These are phyloP conservation scores for Diplogasteroides magnus DNA, from an alignment of 1,140 invertebrate species.

Conservation along the genomic window DNA sequence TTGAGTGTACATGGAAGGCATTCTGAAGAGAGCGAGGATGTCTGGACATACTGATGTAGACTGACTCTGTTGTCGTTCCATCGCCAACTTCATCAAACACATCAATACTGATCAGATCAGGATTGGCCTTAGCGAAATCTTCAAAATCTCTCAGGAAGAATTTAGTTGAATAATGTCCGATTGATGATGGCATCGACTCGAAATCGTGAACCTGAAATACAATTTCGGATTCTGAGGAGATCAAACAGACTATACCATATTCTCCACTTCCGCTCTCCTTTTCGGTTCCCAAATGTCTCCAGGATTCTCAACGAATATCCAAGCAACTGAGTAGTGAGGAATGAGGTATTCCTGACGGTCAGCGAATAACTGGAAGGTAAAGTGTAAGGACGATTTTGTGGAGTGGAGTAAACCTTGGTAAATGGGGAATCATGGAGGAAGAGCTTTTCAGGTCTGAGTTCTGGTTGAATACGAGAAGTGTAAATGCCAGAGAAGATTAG, in stretches of 20 bases:
- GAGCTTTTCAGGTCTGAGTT: constrained; percentile 48
- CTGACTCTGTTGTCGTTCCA: not conserved
- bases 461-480: constrained; percentile 43
- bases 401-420: constrained; percentile 24
- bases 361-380: constrained; percentile 39
- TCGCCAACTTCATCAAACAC: not conserved
- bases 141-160: constrained; percentile 53
- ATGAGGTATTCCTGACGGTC: constrained; percentile 48
- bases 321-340: constrained; percentile 46
- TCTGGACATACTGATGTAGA: not conserved
- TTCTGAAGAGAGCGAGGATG: not conserved
- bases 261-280: constrained; percentile 34
- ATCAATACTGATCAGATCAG: not conserved
- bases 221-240: constrained; percentile 38
- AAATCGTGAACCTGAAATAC: constrained; percentile 21
- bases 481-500: not conserved
- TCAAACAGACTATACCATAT: not conserved
- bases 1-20: constrained; percentile 34
- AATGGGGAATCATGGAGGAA: constrained; percentile 46
- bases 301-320: constrained; percentile 52
- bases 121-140: constrained; percentile 30
- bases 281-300: constrained; percentile 41
- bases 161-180: constrained; percentile 51
- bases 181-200: constrained; percentile 42
- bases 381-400: not conserved